phyloP scores from a whole-genome alignment of 2,797 vertebrate species.

The Craterocephalus amniculus region DNA sequence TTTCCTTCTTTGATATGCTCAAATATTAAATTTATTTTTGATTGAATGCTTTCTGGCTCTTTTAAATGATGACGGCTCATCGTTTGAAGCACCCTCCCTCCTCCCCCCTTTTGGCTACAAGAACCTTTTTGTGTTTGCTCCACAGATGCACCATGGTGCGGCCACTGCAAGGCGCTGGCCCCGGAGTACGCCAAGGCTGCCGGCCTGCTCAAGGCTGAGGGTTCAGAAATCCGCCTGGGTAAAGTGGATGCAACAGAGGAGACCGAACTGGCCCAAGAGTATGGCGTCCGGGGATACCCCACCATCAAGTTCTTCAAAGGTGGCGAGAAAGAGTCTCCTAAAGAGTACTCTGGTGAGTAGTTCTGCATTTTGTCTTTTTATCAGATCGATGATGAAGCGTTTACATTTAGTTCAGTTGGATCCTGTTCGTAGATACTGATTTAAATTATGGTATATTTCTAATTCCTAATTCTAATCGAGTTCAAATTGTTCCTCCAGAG shows the following conservation, averaged over 20 bases:
- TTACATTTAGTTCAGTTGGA: too few species aligned
- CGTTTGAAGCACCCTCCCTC: too few species aligned
- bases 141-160: conserved; percentile 99
- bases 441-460: too few species aligned
- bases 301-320: conserved; percentile 99
- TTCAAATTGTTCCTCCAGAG: too few species aligned
- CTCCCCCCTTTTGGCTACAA: too few species aligned
- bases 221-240: conserved; percentile 88
- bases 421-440: too few species aligned
- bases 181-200: conserved; percentile 96
- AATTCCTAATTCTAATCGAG: too few species aligned
- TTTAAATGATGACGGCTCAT: too few species aligned
- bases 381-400: not conserved
- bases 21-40: too few species aligned
- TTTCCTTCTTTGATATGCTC: too few species aligned
- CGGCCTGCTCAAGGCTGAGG: conserved; percentile 88
- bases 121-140: not conserved
- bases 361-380: not conserved
- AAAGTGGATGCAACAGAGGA: conserved; percentile 98
- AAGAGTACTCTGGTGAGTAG: conserved; percentile 95
- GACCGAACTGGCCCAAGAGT: conserved; percentile 93
- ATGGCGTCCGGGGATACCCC: conserved; percentile 93
- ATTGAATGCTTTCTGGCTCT: too few species aligned
- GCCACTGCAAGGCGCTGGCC: conserved; percentile 96
- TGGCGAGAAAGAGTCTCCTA: conserved; percentile 88